Evolutionary conservation across 2,888 invertebrate genomes (phyloP).

Genomic region (Eristalinus sepulchralis): DNA sequence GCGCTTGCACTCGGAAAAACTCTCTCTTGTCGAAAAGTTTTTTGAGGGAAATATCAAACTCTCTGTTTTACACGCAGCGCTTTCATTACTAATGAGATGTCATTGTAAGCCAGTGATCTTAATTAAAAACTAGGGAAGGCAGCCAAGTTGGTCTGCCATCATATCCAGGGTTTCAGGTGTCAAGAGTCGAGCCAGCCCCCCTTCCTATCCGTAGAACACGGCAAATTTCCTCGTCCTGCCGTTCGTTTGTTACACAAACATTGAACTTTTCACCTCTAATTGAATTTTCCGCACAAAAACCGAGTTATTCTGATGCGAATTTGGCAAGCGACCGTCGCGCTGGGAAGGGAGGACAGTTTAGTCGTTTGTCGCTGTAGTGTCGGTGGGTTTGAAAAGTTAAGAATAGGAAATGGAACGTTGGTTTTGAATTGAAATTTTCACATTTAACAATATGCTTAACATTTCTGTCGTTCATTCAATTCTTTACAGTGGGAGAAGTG

Average conservation of each 20-base stretch:
- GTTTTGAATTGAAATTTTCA: too few species aligned
- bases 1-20: background rate
- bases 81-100: background rate
- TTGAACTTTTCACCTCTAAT: constrained; percentile 44
- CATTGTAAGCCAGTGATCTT: background rate
- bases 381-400: background rate
- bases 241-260: constrained; percentile 8
- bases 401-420: background rate
- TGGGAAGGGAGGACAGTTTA: background rate
- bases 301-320: constrained; percentile 1
- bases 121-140: background rate
- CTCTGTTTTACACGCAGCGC: background rate
- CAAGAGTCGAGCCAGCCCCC: background rate
- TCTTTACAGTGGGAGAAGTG: too few species aligned
- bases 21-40: background rate
- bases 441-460: too few species aligned
- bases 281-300: constrained; percentile 50
- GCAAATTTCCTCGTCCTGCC: background rate
- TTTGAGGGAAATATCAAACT: background rate
- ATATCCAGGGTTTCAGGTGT: background rate
- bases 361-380: too few species aligned
- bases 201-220: background rate
- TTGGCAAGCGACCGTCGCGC: background rate
- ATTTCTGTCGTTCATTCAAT: too few species aligned
- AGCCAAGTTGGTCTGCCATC: background rate